A percentile compares a stretch with the other conserved stretches of the same genome.
Evolutionary conservation across 2,888 invertebrate genomes (phyloP).

Genomic region (Phortica magna): DNA sequence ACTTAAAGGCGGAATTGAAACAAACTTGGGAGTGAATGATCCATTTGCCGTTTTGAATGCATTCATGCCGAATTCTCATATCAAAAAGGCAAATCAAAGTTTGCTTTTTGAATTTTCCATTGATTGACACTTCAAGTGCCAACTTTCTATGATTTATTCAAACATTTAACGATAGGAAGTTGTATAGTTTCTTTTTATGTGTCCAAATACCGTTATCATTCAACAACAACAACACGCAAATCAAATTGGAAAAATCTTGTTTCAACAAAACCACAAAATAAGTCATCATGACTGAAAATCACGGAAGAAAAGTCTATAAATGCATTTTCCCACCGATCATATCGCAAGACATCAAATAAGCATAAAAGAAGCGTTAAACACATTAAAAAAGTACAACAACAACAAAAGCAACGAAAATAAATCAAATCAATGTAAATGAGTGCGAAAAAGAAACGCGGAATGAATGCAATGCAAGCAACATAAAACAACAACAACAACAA

Average conservation of each 20-base stretch:
- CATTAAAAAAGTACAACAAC: conserved; percentile 36
- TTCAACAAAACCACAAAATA: not conserved
- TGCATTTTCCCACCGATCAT: conserved; percentile 69
- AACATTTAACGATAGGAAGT: no score
- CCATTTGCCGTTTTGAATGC: no score
- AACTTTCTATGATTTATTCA: no score
- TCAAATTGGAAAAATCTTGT: not conserved
- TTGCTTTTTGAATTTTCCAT: no score
- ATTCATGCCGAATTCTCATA: no score
- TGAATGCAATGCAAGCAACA: conserved; percentile 61
- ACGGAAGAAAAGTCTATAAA: conserved; percentile 64
- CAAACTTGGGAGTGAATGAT: no score
- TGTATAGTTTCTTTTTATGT: not conserved
- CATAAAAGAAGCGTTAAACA: conserved; percentile 27
- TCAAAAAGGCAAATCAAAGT: no score
- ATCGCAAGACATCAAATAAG: conserved; percentile 47
- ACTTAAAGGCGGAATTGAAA: no score
- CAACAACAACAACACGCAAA: not conserved
- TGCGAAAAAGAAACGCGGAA: conserved; percentile 64
- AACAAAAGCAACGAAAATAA: conserved; percentile 44
- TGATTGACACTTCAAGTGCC: no score
- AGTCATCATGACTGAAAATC: conserved; percentile 37
- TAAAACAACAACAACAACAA: conserved; percentile 40
- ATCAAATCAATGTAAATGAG: conserved; percentile 65
- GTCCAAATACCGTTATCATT: not conserved